A percentile compares a stretch with the other conserved stretches of the same genome.
phyloP scores from a whole-genome alignment of 2,113 vertebrate species.

The Erythrocebus patas region DNA sequence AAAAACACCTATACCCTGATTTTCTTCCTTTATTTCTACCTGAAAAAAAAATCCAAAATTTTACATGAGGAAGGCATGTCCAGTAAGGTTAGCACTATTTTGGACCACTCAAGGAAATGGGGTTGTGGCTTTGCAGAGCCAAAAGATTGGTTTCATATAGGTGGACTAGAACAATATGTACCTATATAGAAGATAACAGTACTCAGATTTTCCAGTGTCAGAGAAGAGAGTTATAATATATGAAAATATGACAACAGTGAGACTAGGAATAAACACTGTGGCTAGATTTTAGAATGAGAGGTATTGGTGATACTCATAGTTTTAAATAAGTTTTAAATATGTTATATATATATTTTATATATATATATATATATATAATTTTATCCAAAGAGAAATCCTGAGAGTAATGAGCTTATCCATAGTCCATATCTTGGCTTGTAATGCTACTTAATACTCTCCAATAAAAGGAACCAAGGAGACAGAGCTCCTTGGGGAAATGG shows the following conservation, averaged over 20 bases:
- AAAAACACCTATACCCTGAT: not conserved
- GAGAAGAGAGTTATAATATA: not conserved
- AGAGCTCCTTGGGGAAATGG: not conserved
- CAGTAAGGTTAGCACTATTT: not conserved
- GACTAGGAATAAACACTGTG: not conserved
- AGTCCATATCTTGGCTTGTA: not conserved
- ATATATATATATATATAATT: not conserved
- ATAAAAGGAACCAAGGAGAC: not conserved
- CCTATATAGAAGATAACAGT: not conserved
- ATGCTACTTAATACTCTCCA: not conserved
- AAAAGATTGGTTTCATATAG: not conserved
- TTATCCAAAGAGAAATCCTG: not conserved
- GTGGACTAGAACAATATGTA: not conserved
- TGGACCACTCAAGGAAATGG: not conserved
- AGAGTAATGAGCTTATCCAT: not conserved
- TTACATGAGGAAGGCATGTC: not conserved
- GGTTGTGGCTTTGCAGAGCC: not conserved
- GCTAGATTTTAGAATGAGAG: not conserved
- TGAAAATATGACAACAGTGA: not conserved
- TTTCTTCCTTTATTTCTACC: not conserved
- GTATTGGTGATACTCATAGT: not conserved
- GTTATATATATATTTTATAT: not conserved
- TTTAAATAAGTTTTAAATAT: not conserved
- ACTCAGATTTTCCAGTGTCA: not conserved
- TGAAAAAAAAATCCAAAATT: not conserved